A percentile compares a stretch with the other conserved stretches of the same genome.
phyloP scores from a whole-genome alignment of 2,113 vertebrate genomes.

The Egretta garzetta region DNA sequence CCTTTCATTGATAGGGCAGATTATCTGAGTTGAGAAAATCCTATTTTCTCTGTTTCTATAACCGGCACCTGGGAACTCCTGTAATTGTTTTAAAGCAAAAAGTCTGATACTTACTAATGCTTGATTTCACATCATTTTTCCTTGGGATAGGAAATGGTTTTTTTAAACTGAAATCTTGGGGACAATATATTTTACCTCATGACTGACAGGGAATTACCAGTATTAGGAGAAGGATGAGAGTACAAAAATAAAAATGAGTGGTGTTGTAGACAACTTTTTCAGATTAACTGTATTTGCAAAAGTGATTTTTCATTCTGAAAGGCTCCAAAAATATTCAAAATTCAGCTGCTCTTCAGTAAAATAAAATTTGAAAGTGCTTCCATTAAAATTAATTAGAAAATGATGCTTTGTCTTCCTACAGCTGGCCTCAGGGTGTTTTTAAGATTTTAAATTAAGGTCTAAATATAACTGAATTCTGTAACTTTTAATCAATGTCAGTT shows the following conservation, averaged over 20 bases:
- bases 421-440: neutral
- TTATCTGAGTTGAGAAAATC: neutral
- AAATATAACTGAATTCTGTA: slow-evolving; percentile 20
- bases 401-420: neutral
- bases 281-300: neutral
- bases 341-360: neutral
- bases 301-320: neutral
- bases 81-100: neutral
- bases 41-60: neutral
- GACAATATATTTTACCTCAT: neutral
- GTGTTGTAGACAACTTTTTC: neutral
- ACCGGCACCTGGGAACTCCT: neutral
- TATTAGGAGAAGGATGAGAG: neutral
- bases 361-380: neutral
- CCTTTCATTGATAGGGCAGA: neutral
- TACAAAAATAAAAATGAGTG: neutral
- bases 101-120: neutral
- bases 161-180: neutral
- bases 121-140: neutral
- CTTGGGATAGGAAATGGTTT: neutral
- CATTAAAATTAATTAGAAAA: slow-evolving; percentile 1
- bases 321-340: neutral
- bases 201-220: neutral
- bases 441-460: slow-evolving; percentile 27
- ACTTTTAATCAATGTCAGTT: slow-evolving; percentile 36